Conservation (phyloP, 2,797 vertebrate genomes). For the Pogoniulus pusillus region DNA sequence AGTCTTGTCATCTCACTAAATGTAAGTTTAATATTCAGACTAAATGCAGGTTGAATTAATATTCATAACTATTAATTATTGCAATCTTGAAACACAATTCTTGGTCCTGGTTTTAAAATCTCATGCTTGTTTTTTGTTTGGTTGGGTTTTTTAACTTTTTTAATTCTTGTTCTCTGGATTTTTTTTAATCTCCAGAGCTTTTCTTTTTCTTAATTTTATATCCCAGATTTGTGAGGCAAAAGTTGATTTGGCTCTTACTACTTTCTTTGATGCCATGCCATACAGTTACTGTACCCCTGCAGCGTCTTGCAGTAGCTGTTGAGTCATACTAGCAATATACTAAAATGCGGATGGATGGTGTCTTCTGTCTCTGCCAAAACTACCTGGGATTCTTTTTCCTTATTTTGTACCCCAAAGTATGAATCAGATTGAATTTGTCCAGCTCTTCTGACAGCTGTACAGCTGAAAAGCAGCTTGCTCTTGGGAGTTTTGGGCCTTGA, state of each 20-base stretch:
- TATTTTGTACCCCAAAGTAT: not conserved
- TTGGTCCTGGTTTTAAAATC: not conserved
- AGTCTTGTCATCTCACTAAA: not conserved
- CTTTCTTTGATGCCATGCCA: not conserved
- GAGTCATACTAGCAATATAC: not conserved
- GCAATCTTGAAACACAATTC: not conserved
- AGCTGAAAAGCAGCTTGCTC: not conserved
- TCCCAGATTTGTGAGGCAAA: not conserved
- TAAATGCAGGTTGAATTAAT: not conserved
- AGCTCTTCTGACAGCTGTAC: not conserved
- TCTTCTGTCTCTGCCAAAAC: not conserved
- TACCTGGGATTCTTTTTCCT: not conserved
- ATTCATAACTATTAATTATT: not conserved
- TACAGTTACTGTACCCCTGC: not conserved
- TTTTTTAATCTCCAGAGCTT: not conserved
- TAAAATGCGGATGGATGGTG: not conserved
- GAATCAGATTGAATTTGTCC: not conserved
- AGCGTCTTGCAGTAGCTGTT: constrained; percentile 10
- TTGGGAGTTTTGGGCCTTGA: not conserved
- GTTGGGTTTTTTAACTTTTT: not conserved
- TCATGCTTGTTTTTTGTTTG: too few relatives aligned
- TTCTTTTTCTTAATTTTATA: not conserved
- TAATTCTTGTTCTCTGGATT: not conserved
- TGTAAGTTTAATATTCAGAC: not conserved
- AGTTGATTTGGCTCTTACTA: not conserved